phyloP scores from a whole-genome alignment of 2,113 vertebrate genomes.

The Eidolon helvum region DNA sequence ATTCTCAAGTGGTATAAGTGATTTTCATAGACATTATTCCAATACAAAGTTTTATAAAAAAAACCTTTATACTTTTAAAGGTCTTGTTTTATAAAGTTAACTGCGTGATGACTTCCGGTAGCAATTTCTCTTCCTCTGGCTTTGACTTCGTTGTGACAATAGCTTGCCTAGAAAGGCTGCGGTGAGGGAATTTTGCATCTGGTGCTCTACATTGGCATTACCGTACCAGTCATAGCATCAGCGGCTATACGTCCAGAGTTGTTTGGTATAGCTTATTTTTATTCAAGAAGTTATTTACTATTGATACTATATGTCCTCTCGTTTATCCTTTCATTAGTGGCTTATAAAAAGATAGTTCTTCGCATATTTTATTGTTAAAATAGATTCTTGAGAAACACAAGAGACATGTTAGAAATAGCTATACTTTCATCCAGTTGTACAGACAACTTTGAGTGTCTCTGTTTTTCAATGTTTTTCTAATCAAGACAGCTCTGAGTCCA shows the following conservation, averaged over 20 bases:
- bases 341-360: not conserved
- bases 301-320: not conserved
- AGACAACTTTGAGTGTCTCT: not conserved
- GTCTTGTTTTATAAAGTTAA: not conserved
- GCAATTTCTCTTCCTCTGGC: not conserved
- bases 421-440: not conserved
- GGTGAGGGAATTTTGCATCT: accelerated
- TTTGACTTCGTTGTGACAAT: not conserved
- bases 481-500: not conserved
- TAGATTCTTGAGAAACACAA: not conserved
- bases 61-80: not conserved
- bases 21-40: not conserved
- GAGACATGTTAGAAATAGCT: not conserved
- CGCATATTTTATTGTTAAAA: not conserved
- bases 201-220: accelerated
- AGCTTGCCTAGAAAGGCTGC: not conserved
- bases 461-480: not conserved
- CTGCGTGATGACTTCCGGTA: not conserved
- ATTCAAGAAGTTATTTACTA: not conserved
- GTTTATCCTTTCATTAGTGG: not conserved
- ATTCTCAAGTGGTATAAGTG: not conserved
- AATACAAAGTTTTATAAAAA: not conserved
- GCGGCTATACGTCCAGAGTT: not conserved
- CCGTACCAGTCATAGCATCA: not conserved
- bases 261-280: not conserved